Percentiles rank a stretch among this genome's conserved stretches.
Evolutionary conservation across 2,113 vertebrate genomes (phyloP).

Genomic region (Caracal caracal): DNA sequence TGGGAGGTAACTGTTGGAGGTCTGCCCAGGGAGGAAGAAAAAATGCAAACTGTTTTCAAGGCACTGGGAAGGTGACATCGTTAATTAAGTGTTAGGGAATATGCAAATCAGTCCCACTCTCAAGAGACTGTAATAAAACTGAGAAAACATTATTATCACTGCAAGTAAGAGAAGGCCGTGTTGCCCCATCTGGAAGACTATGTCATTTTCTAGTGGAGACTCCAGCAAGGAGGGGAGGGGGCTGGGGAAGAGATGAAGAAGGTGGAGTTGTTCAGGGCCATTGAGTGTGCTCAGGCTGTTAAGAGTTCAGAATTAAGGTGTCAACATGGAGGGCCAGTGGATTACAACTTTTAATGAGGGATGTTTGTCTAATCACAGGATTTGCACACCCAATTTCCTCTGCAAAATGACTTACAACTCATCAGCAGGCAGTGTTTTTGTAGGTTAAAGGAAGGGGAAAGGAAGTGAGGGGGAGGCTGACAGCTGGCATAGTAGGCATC

Average conservation of each 20-base stretch:
- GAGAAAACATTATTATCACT: constrained; percentile 87
- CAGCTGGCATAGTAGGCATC: constrained; percentile 38
- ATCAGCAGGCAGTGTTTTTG: constrained; percentile 59
- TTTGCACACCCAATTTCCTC: constrained; percentile 72
- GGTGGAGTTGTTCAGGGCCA: constrained; percentile 32
- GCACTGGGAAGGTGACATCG: constrained; percentile 88
- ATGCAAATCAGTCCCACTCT: constrained; percentile 87
- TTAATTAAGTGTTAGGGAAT: constrained; percentile 91
- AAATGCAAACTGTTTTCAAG: constrained; percentile 89
- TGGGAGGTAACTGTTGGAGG: constrained; percentile 89
- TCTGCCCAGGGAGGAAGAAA: constrained; percentile 84
- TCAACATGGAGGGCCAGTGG: neutral
- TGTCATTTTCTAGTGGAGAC: constrained; percentile 71
- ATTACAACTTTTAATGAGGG: constrained; percentile 67
- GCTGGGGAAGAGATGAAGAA: constrained; percentile 59
- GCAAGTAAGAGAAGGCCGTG: constrained; percentile 79
- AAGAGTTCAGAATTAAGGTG: constrained; percentile 38
- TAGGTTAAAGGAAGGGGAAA: constrained; percentile 69
- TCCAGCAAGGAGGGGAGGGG: constrained; percentile 21
- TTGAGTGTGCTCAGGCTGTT: constrained; percentile 20
- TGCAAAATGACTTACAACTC: constrained; percentile 69
- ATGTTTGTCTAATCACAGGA: constrained; percentile 72
- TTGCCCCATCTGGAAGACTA: constrained; percentile 75
- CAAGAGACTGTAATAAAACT: constrained; percentile 87
- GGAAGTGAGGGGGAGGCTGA: neutral